Evolutionary conservation across 2,888 invertebrate species (phyloP), one percentile per base, ranked within the genome.

Genomic region (Lycophotia porphyrea): DNA sequence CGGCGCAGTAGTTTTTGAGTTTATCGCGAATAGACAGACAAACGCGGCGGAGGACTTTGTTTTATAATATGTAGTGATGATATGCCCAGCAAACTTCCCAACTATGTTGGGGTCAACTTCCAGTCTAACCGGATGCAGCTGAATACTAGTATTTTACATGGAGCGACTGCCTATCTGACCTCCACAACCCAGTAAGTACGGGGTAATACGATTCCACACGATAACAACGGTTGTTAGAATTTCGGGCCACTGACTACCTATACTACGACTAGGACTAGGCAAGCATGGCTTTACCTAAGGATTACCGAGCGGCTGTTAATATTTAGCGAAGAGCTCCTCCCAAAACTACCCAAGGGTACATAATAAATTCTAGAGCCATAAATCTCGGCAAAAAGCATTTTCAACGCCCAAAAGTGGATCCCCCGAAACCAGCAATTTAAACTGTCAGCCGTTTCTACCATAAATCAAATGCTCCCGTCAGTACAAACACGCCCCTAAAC

Each of bases 401-500:
- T n/a, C 13, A 42, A n/a, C 7, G n/a, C 15, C n/a, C n/a, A 24
- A 21, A 49, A 42, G 11, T 21, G n/a, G 9, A 47, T n/a, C 18
- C 18, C 31, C 18, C 13, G 13, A 36, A 31, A 39, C 9, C 44
- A 55, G 31, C 21, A 31, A 75, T 36, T 34, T 7, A 3, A 39
- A 34, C 42, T 15, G 1, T 9, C 34, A 47, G 34, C 27, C 18
- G 49, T 27, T 27, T 42, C 27, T 11, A 1, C 15, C 49, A 21
- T 49, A 76, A 76, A 69, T 44, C 18, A 64, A 34, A 21, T 34
- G 15, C 39, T 39, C 24, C 1, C n/a, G 21, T n/a, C 36, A 5
- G 18, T 21, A 7, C 8, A 27, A 71, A 3, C 15, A 58, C 78
- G 42, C 72, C 72, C 58, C 34, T 27, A 36, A 31, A 47, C 13